Percentiles rank a stretch among this genome's conserved stretches.
phyloP scores from a whole-genome alignment of 2,797 vertebrate genomes.

The Diplodus sargus region DNA sequence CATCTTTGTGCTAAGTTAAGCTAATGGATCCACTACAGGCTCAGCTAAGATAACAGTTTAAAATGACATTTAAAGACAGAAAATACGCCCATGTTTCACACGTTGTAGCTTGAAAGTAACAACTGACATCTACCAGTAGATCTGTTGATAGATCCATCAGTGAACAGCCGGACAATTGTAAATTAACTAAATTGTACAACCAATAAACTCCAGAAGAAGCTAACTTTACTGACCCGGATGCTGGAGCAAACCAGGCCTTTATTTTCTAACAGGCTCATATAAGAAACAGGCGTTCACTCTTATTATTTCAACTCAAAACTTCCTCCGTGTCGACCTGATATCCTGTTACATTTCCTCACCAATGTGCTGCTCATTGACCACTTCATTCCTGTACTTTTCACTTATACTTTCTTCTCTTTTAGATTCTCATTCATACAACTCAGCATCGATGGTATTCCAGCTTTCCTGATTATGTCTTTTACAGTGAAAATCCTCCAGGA shows the following conservation, averaged over 20 bases:
- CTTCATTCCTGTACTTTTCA: neutral
- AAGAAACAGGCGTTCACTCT: neutral
- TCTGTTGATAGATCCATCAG: neutral
- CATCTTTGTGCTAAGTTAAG: conserved; percentile 1
- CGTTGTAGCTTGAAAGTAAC: neutral
- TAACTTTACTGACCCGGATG: no score
- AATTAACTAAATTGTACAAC: neutral
- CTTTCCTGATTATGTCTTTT: no score
- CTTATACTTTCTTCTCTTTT: neutral
- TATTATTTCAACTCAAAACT: neutral
- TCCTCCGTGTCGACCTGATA: neutral
- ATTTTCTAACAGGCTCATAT: neutral
- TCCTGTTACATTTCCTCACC: neutral
- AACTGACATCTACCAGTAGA: neutral
- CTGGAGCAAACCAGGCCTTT: neutral
- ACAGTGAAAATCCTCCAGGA: no score
- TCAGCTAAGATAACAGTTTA: no score
- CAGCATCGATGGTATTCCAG: no score
- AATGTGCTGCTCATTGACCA: neutral
- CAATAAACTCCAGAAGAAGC: neutral
- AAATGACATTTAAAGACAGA: neutral
- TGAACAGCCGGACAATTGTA: neutral
- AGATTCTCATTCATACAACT: no score
- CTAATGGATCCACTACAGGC: neutral
- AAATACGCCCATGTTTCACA: neutral